A percentile compares a stretch with the other conserved stretches of the same genome.
Evolutionary conservation across 2,888 invertebrate species (phyloP).

Genomic region (Strigamia crassipes): DNA sequence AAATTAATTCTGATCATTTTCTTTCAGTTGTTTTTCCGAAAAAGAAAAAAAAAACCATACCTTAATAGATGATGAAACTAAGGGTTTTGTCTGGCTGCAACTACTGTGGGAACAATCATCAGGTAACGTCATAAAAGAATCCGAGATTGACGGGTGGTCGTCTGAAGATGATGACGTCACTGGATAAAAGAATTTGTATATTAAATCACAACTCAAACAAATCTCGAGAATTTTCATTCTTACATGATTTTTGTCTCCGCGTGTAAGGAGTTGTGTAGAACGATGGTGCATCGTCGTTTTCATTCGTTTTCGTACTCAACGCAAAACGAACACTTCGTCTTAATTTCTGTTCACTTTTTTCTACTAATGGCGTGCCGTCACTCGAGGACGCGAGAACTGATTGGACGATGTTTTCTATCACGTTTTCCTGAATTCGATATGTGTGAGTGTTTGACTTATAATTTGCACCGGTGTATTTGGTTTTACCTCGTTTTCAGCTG

Average conservation of each 20-base stretch:
- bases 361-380: neutral
- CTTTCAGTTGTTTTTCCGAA: neutral
- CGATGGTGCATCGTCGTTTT: neutral
- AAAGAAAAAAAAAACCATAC: neutral
- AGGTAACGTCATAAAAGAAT: neutral
- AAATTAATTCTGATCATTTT: neutral
- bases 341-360: neutral
- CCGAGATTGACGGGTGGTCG: neutral
- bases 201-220: neutral
- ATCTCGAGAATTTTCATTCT: neutral
- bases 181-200: neutral
- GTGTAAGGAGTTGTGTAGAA: neutral
- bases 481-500: neutral
- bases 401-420: neutral
- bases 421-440: neutral
- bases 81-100: neutral
- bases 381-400: neutral
- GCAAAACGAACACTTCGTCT: slow-evolving; percentile 14
- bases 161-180: neutral
- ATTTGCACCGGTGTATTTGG: neutral
- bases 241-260: neutral
- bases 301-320: neutral
- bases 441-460: neutral
- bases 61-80: neutral
- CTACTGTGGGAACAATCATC: neutral